Percentiles rank a stretch among this genome's conserved stretches.
Evolutionary conservation across 2,113 vertebrate species (phyloP).

Genomic region (Prunella fulvescens): DNA sequence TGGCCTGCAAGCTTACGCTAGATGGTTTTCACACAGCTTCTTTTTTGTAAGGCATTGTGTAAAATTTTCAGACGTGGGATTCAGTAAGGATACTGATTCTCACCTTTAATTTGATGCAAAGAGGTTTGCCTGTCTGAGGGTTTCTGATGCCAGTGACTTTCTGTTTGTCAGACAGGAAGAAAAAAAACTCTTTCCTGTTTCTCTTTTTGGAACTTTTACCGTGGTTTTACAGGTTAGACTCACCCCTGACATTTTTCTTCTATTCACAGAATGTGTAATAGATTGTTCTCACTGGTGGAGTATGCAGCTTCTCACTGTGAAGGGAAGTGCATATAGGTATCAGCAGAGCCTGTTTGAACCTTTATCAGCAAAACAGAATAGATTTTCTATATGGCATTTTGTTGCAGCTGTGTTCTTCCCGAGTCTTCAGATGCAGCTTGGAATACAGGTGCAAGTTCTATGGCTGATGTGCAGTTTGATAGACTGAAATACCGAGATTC

Average conservation of each 20-base stretch:
- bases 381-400: not conserved
- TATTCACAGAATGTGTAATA: not conserved
- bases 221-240: not conserved
- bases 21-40: not conserved
- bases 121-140: not conserved
- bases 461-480: not conserved
- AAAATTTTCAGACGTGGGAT: not conserved
- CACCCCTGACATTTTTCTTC: not conserved
- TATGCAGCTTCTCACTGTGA: not conserved
- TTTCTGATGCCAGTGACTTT: not conserved
- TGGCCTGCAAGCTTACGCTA: not conserved
- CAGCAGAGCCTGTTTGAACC: not conserved
- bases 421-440: not conserved
- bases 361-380: not conserved
- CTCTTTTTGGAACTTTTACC: not conserved
- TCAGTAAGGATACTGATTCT: not conserved
- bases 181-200: not conserved
- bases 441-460: not conserved
- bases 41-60: not conserved
- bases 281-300: not conserved
- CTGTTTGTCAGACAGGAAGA: not conserved
- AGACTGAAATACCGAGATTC: not conserved
- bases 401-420: not conserved
- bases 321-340: not conserved
- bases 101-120: not conserved